A percentile compares a stretch with the other conserved stretches of the same genome.
Conservation (phyloP, 2,113 vertebrate genomes). For the Zosterops pallidus region DNA sequence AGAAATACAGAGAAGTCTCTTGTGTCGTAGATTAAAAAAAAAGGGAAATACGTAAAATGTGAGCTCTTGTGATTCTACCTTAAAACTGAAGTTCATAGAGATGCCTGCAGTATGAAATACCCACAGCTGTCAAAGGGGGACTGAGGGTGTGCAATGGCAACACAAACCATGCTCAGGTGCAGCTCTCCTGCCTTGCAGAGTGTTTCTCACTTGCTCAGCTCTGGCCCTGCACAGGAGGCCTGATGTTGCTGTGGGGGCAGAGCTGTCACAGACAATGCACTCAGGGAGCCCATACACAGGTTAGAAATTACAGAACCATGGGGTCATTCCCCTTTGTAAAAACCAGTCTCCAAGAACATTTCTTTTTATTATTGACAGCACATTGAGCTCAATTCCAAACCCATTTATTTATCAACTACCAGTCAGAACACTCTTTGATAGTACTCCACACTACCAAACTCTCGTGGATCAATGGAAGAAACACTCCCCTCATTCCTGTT, state of each 20-base stretch:
- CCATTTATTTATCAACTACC: not conserved
- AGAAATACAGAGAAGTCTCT: not conserved
- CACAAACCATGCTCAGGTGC: not conserved
- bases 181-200: not conserved
- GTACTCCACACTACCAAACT: not conserved
- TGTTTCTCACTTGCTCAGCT: not conserved
- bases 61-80: not conserved
- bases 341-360: not conserved
- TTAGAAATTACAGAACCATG: not conserved
- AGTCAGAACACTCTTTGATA: not conserved
- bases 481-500: not conserved
- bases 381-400: not conserved
- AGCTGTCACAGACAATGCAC: fast-evolving
- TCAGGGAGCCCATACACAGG: not conserved
- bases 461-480: not conserved
- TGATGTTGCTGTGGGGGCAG: fast-evolving
- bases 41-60: not conserved
- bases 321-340: not conserved
- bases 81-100: not conserved
- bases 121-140: not conserved
- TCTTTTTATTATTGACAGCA: not conserved
- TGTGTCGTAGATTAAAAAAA: not conserved
- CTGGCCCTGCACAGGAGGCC: not conserved
- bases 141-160: not conserved
- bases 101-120: not conserved